Base-by-base conservation (phyloP, 2,113 vertebrate genomes). In the Bothrops jararaca region DNA sequence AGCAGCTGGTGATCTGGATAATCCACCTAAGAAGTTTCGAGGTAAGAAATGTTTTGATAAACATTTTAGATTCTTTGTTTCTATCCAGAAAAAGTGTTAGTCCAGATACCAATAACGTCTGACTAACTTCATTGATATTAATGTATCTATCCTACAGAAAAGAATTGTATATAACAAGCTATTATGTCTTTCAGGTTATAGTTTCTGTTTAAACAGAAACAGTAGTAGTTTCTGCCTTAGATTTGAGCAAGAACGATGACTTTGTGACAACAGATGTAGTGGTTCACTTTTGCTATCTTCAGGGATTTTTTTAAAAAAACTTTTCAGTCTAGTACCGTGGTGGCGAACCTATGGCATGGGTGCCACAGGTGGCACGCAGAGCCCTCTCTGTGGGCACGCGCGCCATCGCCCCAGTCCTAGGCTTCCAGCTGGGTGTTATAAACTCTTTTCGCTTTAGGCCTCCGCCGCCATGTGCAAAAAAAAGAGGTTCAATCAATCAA, bases 1-100 rank as follows among this genome's bases (percentile, higher is more conserved):
- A 0, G 98, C 97, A 0, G 98, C 98, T 0, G 99, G 99, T 2
- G 99, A 99, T 97, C 95, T 99, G 96, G 99, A 99, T 89, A 99
- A 98, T 91, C 99, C 99, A 0, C 99, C 99, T 8, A 99, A 99
- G 97, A 99, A 99, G 94, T 99, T 99, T 96, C 98, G 99, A 98
- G 99, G 99, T 99, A 95, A 97, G 97, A 0, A 12, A 64, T 45
- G 45, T 64, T 39, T 64, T 60, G 45, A 11, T 42, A 54, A 23
- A 80, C 15, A 20, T 22, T 88, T 54, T 48, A 89, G 29, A 85
- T 88, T 86, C 54, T 34, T 23, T 56, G 13, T 20, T 74, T 54
- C 20, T 91, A 24, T 6, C 53, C 45, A 0, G 1, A 13, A 50
- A 42, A 9, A 22, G 22, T 60, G 5, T 2, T 26, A 80, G 34